Base-by-base conservation (phyloP, 2,113 vertebrate genomes). In the Acanthisitta chloris region DNA sequence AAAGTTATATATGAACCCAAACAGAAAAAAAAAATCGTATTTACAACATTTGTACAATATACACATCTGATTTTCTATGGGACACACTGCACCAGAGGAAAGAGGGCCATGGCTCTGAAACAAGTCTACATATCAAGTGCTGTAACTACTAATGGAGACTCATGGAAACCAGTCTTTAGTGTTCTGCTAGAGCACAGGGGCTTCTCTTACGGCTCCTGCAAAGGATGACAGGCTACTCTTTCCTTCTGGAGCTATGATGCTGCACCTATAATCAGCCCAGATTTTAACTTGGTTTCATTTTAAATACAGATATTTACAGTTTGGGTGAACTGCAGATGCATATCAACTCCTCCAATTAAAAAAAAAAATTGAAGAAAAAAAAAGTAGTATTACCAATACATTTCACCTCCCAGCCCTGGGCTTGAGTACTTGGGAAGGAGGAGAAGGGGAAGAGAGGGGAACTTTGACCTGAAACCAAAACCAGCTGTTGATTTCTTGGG, bases 31-130 rank as follows among this genome's bases (percentile, higher is more conserved):
- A 86, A 97, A 94, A 92, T 42, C 94, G 3, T 98, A 98, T 98
- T 98, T 98, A 98, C 98, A 98, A 97, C 97, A 97, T 98, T 98
- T 98, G 97, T 98, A 98, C 98, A 98, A 98, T 98, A 98, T 98
- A 98, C 98, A 98, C 98, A 98, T 98, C 97, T 97, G 97, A 96
- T 98, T 97, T 97, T 98, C 97, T 97, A 97, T 94, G 97, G 98
- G 98, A 98, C 97, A 97, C 97, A 88, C 97, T 95, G 95, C 97
- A 97, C 96, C 97, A 97, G 97, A 98, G 97, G 98, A 98, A 98
- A 98, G 97, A 98, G 96, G 97, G 96, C 95, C 98, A 97, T 97
- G 97, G 98, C 97, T 98, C 97, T 96, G 97, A 97, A 91, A 94
- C 94, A 97, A 94, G 97, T 98, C 97, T 97, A 96, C 92, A 77